Base-by-base conservation (phyloP, 2,113 vertebrate genomes). In the Phoenicopterus ruber region DNA sequence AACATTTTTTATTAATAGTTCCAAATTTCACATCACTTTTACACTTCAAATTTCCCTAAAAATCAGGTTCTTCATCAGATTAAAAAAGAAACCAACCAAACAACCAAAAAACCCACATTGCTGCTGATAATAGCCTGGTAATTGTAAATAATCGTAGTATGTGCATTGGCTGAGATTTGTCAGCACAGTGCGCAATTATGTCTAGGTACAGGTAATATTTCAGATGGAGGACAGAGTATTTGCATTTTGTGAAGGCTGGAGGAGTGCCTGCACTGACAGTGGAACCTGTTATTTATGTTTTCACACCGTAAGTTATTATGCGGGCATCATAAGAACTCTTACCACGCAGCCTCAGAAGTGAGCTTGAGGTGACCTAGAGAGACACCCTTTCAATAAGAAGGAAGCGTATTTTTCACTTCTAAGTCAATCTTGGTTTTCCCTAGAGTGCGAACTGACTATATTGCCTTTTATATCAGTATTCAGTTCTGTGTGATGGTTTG, bases 401-500 rank as follows among this genome's bases (percentile, higher is more conserved):
- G 69, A 55, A 85, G 47, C 20, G 3, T 90, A n/a, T 92, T 94
- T 90, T 90, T 95, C 72, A 88, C 32, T 83, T 95, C 65, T 62
- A 87, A 96, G 55, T 90, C 73, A 95, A 25, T 82, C 85, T 28
- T 85, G 32, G 9, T 32, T 87, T 96, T 95, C 58, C 46, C 49
- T 50, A 32, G 57, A 83, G 40, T 84, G 54, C 92, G 89, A 96
- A 84, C 67, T 81, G 38, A 55, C 95, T 90, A 1, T 69, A 54
- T 94, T 87, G 86, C 69, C 66, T 96, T 93, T 96, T 93, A 79
- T 94, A 50, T 84, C 83, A 79, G 47, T 36, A 55, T 86, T 96
- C 78, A 94, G 44, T 96, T 96, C 32, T 72, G 29, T 44, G 58
- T 93, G 80, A 91, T 95, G 94, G 44, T 76, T 95, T 96, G 71